phyloP scores from a whole-genome alignment of 2,113 vertebrate species.

The Micromys minutus region DNA sequence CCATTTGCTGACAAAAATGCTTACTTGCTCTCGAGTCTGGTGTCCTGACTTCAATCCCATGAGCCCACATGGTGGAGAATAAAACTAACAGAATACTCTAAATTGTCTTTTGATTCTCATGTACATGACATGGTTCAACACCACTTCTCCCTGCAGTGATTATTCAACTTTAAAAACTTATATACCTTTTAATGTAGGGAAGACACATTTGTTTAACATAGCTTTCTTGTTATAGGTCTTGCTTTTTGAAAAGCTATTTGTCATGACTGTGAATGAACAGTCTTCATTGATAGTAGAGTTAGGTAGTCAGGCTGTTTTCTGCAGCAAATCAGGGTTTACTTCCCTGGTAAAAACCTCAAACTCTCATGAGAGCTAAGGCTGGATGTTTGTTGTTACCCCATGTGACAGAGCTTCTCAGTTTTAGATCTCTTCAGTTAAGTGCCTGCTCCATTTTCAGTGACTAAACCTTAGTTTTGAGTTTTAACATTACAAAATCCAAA shows the following conservation, averaged over 20 bases:
- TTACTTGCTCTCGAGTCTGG: not conserved
- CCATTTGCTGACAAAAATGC: not conserved
- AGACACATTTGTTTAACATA: not conserved
- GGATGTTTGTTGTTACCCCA: not conserved
- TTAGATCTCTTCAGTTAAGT: not conserved
- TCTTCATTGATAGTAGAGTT: not conserved
- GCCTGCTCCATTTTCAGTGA: not conserved
- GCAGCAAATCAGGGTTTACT: not conserved
- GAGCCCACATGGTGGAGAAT: not conserved
- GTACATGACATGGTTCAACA: no score
- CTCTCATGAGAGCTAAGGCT: not conserved
- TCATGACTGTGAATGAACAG: not conserved
- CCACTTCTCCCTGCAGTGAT: no score
- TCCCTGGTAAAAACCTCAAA: not conserved
- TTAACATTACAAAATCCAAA: not conserved
- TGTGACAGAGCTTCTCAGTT: not conserved
- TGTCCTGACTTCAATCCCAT: not conserved
- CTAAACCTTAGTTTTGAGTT: constrained; percentile 42
- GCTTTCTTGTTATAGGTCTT: not conserved
- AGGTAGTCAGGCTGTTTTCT: not conserved
- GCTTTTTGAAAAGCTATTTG: not conserved
- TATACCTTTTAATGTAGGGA: not conserved
- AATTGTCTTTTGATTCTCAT: not conserved
- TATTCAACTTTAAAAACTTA: not conserved
- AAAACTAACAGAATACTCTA: no score